A percentile compares a stretch with the other conserved stretches of the same genome.
These are phyloP conservation scores for Drosophila dives DNA, from an alignment of 2,888 invertebrate genomes.

Conservation along the genomic window DNA sequence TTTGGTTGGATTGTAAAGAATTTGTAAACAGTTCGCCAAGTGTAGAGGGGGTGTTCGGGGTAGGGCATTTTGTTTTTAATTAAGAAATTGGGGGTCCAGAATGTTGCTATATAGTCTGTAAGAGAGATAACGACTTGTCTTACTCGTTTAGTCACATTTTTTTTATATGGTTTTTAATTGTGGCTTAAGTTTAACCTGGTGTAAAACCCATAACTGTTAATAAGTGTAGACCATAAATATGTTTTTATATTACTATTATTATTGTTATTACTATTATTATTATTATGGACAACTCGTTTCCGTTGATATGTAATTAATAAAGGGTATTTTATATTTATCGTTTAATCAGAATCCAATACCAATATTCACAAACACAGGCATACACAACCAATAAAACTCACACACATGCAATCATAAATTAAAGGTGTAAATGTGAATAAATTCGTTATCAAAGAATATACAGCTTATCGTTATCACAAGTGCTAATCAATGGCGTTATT, in stretches of 20 bases:
- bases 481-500: conserved; percentile 51
- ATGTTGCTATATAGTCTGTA: conserved; percentile 37
- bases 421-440: background rate
- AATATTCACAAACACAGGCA: conserved; percentile 22
- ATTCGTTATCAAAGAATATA: conserved; percentile 23
- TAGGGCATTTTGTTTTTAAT: background rate
- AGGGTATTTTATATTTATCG: conserved; percentile 2
- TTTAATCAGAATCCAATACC: conserved; percentile 30
- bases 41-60: conserved; percentile 1
- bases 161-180: conserved; percentile 19
- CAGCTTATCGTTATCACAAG: conserved; percentile 46
- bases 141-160: conserved; percentile 51
- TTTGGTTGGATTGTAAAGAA: conserved; percentile 7
- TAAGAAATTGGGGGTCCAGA: conserved; percentile 1
- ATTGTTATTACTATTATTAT: conserved; percentile 4
- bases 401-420: conserved; percentile 1
- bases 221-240: conserved; percentile 21
- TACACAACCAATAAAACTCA: conserved; percentile 23
- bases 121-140: conserved; percentile 24
- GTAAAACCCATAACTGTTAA: conserved; percentile 26
- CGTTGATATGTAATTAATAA: background rate
- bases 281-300: background rate
- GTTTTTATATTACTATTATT: conserved; percentile 1
- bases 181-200: conserved; percentile 16
- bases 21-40: conserved; percentile 18